These are phyloP conservation scores for Stomorhina lunata DNA, from an alignment of 2,888 invertebrate genomes.

Conservation along the genomic window DNA sequence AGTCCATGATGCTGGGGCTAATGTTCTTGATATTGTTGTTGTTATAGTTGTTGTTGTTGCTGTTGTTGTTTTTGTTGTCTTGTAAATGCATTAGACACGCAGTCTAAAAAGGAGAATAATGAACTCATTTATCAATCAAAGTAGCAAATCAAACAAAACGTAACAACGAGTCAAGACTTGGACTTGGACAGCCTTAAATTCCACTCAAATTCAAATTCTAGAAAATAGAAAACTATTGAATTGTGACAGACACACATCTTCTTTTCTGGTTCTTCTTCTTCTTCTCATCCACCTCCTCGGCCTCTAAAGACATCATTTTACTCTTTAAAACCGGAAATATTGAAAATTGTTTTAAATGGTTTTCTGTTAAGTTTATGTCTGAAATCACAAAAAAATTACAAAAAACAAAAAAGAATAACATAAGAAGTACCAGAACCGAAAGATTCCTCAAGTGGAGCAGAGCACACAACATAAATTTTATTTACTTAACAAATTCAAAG, in stretches of 20 bases:
- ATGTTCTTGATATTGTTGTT: constrained; percentile 21
- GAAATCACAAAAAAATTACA: constrained; percentile 4
- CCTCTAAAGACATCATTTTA: constrained; percentile 47
- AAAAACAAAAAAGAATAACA: too few relatives aligned
- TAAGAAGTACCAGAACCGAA: constrained; percentile 17
- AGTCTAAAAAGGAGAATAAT: constrained; percentile 62
- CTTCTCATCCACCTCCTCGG: background rate
- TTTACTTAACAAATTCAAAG: constrained; percentile 59
- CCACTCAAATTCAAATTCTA: too few relatives aligned
- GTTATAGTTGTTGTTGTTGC: constrained; percentile 16
- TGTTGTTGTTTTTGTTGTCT: constrained; percentile 45
- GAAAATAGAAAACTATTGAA: constrained; percentile 48
- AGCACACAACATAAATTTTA: constrained; percentile 43
- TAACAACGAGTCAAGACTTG: constrained; percentile 33
- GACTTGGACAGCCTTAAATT: constrained; percentile 12
- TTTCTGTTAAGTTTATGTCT: background rate
- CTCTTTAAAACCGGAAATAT: constrained; percentile 60
- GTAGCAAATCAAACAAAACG: constrained; percentile 61
- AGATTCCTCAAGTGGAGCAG: constrained; percentile 54
- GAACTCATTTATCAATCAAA: constrained; percentile 66
- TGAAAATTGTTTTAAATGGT: constrained; percentile 40
- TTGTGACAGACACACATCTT: constrained; percentile 54
- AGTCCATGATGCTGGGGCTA: constrained; percentile 29
- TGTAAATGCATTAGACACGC: constrained; percentile 65
- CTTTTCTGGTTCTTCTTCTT: too few relatives aligned